A percentile compares a stretch with the other conserved stretches of the same genome.
Evolutionary conservation across 2,113 vertebrate genomes (phyloP).

Genomic region (Rissa tridactyla): DNA sequence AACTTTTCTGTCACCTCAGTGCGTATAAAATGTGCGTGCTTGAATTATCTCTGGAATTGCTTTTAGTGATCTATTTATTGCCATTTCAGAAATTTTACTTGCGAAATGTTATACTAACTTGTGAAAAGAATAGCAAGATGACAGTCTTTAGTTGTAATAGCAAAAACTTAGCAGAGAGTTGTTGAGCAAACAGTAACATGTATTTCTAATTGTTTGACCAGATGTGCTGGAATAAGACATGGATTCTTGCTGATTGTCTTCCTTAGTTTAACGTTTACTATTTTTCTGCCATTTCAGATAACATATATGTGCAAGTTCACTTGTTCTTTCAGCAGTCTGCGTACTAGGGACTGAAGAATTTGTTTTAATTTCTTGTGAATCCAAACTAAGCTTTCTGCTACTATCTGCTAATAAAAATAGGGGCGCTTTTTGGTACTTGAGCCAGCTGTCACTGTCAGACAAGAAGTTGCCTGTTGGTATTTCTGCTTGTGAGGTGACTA

Average conservation of each 20-base stretch:
- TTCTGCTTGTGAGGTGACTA: background rate
- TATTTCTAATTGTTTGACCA: background rate
- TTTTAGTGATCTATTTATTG: background rate
- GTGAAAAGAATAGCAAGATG: background rate
- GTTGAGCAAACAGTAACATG: background rate
- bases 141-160: background rate
- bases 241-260: background rate
- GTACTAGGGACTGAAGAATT: background rate
- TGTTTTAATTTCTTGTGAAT: background rate
- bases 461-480: constrained; percentile 20
- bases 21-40: background rate
- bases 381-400: constrained; percentile 32
- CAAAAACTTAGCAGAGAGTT: background rate
- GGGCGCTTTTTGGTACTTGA: constrained; percentile 38
- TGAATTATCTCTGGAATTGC: background rate
- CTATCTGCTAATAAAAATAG: constrained; percentile 51
- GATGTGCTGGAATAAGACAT: background rate
- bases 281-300: background rate
- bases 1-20: background rate
- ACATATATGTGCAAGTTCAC: background rate
- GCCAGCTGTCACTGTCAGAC: constrained; percentile 64
- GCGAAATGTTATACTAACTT: background rate
- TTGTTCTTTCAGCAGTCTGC: background rate
- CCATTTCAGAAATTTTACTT: background rate
- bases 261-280: background rate